A percentile compares a stretch with the other conserved stretches of the same genome.
These are phyloP conservation scores for Cylas formicarius DNA, from an alignment of 1,140 invertebrate species.

Conservation along the genomic window DNA sequence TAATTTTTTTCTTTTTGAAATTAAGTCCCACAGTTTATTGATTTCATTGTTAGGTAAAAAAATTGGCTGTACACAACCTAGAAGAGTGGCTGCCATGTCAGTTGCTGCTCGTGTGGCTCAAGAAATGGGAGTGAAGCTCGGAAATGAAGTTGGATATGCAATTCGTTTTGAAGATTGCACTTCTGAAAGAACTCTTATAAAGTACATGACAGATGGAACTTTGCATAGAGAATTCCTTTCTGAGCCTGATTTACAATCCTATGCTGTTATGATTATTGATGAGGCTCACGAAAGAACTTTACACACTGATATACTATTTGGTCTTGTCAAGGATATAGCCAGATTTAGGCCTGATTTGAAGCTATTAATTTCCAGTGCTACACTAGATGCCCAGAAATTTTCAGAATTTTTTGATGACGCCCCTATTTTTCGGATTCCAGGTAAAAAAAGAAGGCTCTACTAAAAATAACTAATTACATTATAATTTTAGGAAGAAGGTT, in stretches of 20 bases:
- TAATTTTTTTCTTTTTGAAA: constrained; percentile 43
- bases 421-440: constrained; percentile 93
- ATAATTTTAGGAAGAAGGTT: constrained; percentile 56
- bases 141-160: constrained; percentile 98
- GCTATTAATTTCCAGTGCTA: constrained; percentile 94
- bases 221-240: constrained; percentile 94
- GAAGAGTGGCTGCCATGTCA: constrained; percentile 98
- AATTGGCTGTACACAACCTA: constrained; percentile 92
- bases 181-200: constrained; percentile 91
- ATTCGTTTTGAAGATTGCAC: constrained; percentile 99
- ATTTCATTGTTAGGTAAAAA: constrained; percentile 46
- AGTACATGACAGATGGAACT: constrained; percentile 99
- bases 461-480: neutral
- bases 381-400: constrained; percentile 96
- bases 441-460: constrained; percentile 3
- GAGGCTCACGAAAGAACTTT: constrained; percentile 98
- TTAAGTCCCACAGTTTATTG: neutral
- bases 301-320: constrained; percentile 98
- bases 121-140: constrained; percentile 98
- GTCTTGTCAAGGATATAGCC: constrained; percentile 96
- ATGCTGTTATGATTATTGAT: constrained; percentile 98
- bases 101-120: constrained; percentile 98
- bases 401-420: constrained; percentile 98
- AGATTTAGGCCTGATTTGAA: constrained; percentile 92
- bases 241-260: constrained; percentile 90